phyloP scores from a whole-genome alignment of 2,113 vertebrate genomes.

The Cyphomyrus discorhynchus region DNA sequence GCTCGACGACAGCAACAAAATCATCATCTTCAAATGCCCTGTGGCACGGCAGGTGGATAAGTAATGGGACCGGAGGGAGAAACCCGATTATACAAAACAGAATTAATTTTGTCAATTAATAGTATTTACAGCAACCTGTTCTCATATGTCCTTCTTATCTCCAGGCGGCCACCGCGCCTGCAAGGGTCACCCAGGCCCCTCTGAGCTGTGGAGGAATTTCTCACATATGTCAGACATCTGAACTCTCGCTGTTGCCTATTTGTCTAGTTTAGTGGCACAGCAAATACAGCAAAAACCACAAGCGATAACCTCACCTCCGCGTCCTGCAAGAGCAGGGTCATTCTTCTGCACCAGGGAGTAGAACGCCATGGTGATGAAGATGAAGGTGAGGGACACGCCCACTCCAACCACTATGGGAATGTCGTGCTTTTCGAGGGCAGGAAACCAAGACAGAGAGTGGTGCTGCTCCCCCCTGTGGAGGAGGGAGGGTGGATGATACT shows the following conservation, averaged over 20 bases:
- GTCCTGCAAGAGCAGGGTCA: slow-evolving; percentile 45
- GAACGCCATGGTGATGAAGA: slow-evolving; percentile 67
- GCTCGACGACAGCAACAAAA: slow-evolving; percentile 44
- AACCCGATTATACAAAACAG: not conserved
- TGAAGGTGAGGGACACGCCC: slow-evolving; percentile 63
- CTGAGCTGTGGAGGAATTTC: slow-evolving; percentile 45
- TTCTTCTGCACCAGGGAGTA: slow-evolving; percentile 67
- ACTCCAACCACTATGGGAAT: slow-evolving; percentile 70
- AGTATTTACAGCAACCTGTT: slow-evolving; percentile 53
- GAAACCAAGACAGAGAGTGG: slow-evolving; percentile 51
- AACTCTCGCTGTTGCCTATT: not conserved
- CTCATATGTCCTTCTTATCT: slow-evolving; percentile 56
- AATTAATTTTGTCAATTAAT: not conserved
- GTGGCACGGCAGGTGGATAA: not conserved
- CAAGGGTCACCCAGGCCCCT: slow-evolving; percentile 49
- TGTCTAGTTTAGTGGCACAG: not conserved
- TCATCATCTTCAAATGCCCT: slow-evolving; percentile 69
- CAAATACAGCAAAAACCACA: not conserved
- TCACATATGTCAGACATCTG: not conserved
- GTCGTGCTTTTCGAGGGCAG: slow-evolving; percentile 65
- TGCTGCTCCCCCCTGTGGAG: slow-evolving; percentile 44
- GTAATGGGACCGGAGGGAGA: not conserved
- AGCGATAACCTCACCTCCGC: slow-evolving; percentile 47
- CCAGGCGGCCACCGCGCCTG: slow-evolving; percentile 43
- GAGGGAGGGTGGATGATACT: not conserved